Base-by-base conservation (phyloP, 2,113 vertebrate genomes). In the Eupsittula cactorum region DNA sequence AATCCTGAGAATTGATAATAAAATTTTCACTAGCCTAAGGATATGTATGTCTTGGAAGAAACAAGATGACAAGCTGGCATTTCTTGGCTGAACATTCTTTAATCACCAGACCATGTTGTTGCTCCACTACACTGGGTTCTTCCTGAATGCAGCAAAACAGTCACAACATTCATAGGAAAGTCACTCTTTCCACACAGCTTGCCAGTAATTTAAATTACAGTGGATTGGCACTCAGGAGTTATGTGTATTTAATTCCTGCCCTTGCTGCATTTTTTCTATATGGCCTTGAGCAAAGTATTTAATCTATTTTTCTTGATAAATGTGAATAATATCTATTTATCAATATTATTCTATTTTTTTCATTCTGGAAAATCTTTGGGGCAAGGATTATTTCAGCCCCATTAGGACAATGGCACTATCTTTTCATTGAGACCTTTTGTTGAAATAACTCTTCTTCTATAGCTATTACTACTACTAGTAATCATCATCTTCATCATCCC, bases 91-190 rank as follows among this genome's bases (percentile, higher is more conserved):
- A 70, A 42, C n/a, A 68, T 94, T 95, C 82, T 93, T 92, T 86
- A 94, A 86, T 75, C 92, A 93, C 64, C 73, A 92, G 93, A 96
- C 94, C 86, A 37, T 92, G 71, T n/a, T 90, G 68, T 78, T 90
- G 46, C 85, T 95, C 85, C 79, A 74, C 85, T 86, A 86, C 33
- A 55, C 64, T 39, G 11, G 8, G 42, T 85, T 95, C 82, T 92
- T 94, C 76, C 82, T 94, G 95, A 95, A 92, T 90, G 76, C 69
- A 86, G 55, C 18, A 70, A 75, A 90, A 95, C 75, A 95, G 39
- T 68, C 29, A 9, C 25, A 39, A 68, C 76, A 77, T 95, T 97
- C 85, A 86, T 41, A 74, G 67, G 57, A 86, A 95, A 94, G 90
- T 47, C 31, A 74, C 21, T 86, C 68, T 91, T 92, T 93, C 59